A percentile compares a stretch with the other conserved stretches of the same genome.
Evolutionary conservation across 2,888 invertebrate genomes (phyloP).

Genomic region (Agonopterix arenella): DNA sequence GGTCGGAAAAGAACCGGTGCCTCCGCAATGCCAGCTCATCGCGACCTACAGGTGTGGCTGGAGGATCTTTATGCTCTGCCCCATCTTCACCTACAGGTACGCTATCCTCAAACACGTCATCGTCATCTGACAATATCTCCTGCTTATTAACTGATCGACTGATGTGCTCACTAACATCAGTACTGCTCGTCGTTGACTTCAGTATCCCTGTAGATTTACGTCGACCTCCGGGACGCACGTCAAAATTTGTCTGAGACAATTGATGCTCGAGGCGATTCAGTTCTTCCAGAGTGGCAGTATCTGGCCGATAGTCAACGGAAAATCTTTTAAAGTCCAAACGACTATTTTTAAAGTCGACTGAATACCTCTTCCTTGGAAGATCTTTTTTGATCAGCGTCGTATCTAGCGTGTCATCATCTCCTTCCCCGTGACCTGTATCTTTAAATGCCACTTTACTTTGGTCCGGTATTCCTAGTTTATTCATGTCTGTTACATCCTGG

Average conservation of each 20-base stretch:
- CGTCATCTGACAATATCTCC: constrained; percentile 60
- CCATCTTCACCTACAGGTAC: constrained; percentile 41
- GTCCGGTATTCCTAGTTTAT: constrained; percentile 13
- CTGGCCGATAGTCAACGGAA: constrained; percentile 60
- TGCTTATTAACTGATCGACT: constrained; percentile 24
- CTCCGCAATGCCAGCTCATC: constrained; percentile 86
- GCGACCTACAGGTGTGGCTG: constrained; percentile 86
- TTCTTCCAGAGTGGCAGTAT: constrained; percentile 58
- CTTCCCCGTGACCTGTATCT: constrained; percentile 32
- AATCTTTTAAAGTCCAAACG: constrained; percentile 62
- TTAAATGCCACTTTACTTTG: constrained; percentile 27
- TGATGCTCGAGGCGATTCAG: constrained; percentile 55
- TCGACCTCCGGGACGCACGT: constrained; percentile 45
- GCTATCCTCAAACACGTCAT: constrained; percentile 79
- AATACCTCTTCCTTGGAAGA: constrained; percentile 54
- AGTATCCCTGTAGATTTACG: constrained; percentile 68
- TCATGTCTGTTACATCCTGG: too few species aligned
- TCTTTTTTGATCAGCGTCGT: constrained; percentile 43
- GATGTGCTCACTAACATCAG: constrained; percentile 36
- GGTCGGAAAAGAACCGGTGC: constrained; percentile 87
- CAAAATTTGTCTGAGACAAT: constrained; percentile 59
- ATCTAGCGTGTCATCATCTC: constrained; percentile 39
- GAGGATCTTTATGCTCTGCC: constrained; percentile 80
- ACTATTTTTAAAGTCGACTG: constrained; percentile 59
- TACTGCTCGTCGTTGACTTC: constrained; percentile 59